These are phyloP conservation scores for Pachypanchax playfairii DNA, from an alignment of 2,113 vertebrate genomes.

Conservation along the genomic window DNA sequence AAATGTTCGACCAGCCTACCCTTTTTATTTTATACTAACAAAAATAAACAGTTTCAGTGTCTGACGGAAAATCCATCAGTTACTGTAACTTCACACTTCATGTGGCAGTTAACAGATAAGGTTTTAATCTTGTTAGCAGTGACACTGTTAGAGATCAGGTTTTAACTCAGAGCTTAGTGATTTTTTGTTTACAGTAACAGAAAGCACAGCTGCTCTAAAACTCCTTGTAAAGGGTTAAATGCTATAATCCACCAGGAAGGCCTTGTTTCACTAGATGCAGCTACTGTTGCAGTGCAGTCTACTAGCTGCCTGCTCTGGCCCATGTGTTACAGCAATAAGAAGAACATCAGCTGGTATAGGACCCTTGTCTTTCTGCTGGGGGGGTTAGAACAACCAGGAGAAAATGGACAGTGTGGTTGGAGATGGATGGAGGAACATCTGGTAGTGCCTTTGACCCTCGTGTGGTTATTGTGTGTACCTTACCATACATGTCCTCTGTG, in stretches of 20 bases:
- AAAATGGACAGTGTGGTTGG: slow-evolving; percentile 28
- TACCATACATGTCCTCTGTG: slow-evolving; percentile 7
- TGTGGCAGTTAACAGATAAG: background rate
- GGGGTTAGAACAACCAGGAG: slow-evolving; percentile 5
- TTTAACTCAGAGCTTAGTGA: background rate
- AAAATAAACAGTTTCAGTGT: slow-evolving; percentile 9
- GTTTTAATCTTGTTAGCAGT: slow-evolving; percentile 4
- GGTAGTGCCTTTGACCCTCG: background rate
- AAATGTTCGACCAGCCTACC: background rate
- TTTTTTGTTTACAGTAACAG: background rate
- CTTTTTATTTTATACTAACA: background rate
- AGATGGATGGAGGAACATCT: background rate
- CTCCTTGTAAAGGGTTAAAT: slow-evolving; percentile 9
- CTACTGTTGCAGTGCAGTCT: slow-evolving; percentile 22
- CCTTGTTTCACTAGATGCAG: slow-evolving; percentile 25
- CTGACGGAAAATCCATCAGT: slow-evolving; percentile 9
- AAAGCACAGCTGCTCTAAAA: background rate
- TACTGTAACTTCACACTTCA: background rate
- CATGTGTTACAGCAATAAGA: slow-evolving; percentile 64
- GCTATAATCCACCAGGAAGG: slow-evolving; percentile 6
- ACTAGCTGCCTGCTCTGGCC: slow-evolving; percentile 38
- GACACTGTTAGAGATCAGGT: background rate
- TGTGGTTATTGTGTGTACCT: slow-evolving; percentile 7
- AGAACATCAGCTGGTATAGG: slow-evolving; percentile 65
- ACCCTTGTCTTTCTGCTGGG: slow-evolving; percentile 44